Conservation (phyloP, 2,797 vertebrate species). For the Otolemur crassicaudatus region DNA sequence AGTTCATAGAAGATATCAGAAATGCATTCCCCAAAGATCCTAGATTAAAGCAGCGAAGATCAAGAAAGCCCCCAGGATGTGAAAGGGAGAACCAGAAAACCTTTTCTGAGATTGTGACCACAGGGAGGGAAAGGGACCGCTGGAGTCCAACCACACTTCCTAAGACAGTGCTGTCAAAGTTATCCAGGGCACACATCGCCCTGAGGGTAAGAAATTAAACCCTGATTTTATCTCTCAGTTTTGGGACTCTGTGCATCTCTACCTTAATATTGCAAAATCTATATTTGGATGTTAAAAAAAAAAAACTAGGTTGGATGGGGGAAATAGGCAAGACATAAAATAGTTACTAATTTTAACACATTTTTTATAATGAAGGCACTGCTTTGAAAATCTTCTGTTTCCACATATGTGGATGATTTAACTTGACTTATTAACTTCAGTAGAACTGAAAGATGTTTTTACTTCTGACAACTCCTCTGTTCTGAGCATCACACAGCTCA, state of each 20-base stretch:
- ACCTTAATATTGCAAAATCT: constrained; percentile 80
- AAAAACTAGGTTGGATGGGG: constrained; percentile 82
- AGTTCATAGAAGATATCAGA: background rate
- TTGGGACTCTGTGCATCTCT: constrained; percentile 53
- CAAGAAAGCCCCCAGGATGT: background rate
- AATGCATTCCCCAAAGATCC: background rate
- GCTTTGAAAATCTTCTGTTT: constrained; percentile 76
- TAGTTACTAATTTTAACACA: constrained; percentile 82
- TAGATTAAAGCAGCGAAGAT: background rate
- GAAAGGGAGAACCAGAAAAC: background rate
- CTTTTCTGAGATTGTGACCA: background rate
- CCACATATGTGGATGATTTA: constrained; percentile 80
- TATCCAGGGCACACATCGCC: background rate
- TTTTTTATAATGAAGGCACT: constrained; percentile 84
- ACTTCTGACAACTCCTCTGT: constrained; percentile 46
- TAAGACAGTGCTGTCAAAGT: accelerated
- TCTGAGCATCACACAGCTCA: background rate
- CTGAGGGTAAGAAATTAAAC: background rate
- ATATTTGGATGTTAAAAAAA: constrained; percentile 75
- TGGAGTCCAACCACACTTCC: background rate
- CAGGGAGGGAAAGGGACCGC: accelerated
- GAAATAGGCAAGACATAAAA: constrained; percentile 81
- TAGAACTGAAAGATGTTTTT: constrained; percentile 74
- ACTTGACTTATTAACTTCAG: constrained; percentile 85
- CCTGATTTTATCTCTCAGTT: constrained; percentile 19